These are phyloP conservation scores for Sarcophaga subvicina DNA, from an alignment of 2,888 invertebrate species.

Conservation along the genomic window DNA sequence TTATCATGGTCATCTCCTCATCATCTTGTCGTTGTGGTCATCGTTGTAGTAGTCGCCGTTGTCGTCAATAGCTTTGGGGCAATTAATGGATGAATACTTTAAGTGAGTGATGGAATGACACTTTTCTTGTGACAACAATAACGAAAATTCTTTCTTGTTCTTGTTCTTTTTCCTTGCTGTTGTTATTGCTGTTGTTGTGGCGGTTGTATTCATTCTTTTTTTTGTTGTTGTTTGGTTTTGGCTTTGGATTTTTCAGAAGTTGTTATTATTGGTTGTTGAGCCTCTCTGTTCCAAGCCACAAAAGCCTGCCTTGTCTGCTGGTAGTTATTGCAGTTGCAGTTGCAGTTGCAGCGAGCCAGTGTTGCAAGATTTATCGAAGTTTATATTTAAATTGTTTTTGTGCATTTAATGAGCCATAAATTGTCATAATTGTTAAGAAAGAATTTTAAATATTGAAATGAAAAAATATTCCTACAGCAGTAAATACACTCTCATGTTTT, in stretches of 20 bases:
- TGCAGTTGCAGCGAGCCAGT: too few relatives aligned
- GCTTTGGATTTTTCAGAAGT: neutral
- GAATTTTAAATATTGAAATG: conserved; percentile 68
- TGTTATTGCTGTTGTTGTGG: conserved; percentile 49
- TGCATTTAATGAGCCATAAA: conserved; percentile 69
- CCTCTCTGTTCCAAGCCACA: neutral
- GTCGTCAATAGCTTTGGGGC: conserved; percentile 77
- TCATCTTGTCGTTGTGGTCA: neutral
- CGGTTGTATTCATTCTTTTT: conserved; percentile 49
- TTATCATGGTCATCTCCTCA: neutral
- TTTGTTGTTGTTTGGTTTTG: conserved; percentile 6
- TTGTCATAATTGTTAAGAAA: conserved; percentile 67
- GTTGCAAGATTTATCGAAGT: conserved; percentile 62
- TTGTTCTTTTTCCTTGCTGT: neutral
- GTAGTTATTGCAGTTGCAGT: neutral
- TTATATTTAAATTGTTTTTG: conserved; percentile 67
- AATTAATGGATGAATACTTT: conserved; percentile 81
- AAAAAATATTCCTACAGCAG: conserved; percentile 43
- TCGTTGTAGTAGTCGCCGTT: too few relatives aligned
- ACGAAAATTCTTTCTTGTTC: conserved; percentile 20
- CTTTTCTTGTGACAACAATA: conserved; percentile 73
- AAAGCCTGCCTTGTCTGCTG: neutral
- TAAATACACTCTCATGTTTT: neutral
- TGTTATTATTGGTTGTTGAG: neutral
- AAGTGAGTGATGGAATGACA: conserved; percentile 81